Conservation (phyloP, 2,888 invertebrate genomes). For the Aphrophora alni region DNA sequence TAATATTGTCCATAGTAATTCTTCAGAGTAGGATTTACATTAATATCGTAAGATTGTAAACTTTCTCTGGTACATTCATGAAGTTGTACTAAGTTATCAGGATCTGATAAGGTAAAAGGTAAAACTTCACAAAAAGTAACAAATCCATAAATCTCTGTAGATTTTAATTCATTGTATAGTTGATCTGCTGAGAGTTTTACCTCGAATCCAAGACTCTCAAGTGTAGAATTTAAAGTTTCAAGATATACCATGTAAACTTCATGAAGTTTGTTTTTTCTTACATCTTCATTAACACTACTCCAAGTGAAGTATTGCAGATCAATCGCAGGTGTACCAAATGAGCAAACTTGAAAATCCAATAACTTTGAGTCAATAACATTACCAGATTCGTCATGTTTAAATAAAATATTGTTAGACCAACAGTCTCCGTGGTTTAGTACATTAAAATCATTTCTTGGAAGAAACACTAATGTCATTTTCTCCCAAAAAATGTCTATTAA, state of each 20-base stretch:
- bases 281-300: conserved; percentile 33
- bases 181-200: background rate
- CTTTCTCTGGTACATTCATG: background rate
- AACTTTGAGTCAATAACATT: conserved; percentile 34
- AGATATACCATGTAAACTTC: conserved; percentile 29
- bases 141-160: background rate
- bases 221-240: conserved; percentile 27
- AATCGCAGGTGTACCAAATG: conserved; percentile 36
- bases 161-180: background rate
- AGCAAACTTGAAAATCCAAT: conserved; percentile 39
- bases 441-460: conserved; percentile 31
- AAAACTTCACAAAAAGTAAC: background rate
- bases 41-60: background rate
- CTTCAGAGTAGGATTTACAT: background rate
- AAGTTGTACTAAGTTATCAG: background rate
- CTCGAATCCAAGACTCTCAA: background rate
- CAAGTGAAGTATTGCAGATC: conserved; percentile 42
- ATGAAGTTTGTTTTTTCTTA: conserved; percentile 25
- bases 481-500: background rate
- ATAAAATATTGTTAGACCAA: conserved; percentile 44
- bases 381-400: conserved; percentile 35
- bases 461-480: background rate
- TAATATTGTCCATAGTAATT: background rate
- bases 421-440: conserved; percentile 42
- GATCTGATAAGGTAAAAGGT: background rate